These are phyloP conservation scores for Dolichomitus sp. DNA, from an alignment of 2,888 invertebrate species.

Conservation along the genomic window DNA sequence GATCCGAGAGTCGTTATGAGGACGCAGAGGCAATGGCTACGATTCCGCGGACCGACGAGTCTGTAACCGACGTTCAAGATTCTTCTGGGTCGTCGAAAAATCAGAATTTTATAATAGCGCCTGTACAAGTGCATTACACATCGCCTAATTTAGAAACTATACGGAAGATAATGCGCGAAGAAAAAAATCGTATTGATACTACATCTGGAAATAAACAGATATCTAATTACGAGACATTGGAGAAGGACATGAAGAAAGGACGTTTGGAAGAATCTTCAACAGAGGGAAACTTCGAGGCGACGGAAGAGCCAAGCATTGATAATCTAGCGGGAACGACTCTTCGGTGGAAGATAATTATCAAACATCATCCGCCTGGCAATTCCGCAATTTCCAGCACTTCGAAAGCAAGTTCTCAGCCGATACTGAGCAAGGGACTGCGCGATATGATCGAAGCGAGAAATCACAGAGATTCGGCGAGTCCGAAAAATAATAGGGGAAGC, in stretches of 20 bases:
- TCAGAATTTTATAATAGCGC: constrained; percentile 53
- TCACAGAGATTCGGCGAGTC: constrained; percentile 1
- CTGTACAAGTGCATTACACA: constrained; percentile 46
- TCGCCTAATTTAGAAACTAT: constrained; percentile 38
- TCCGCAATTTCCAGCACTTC: neutral
- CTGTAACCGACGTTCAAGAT: neutral
- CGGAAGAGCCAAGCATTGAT: constrained; percentile 13
- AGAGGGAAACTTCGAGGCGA: neutral
- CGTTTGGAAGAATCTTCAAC: constrained; percentile 8
- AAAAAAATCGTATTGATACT: neutral
- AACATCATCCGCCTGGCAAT: constrained; percentile 61
- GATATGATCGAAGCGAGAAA: constrained; percentile 22
- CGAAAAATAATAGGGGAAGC: constrained; percentile 13
- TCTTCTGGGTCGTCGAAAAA: constrained; percentile 20
- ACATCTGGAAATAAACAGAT: neutral
- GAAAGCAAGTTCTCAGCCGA: neutral
- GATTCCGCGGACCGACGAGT: constrained; percentile 5
- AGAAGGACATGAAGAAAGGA: neutral
- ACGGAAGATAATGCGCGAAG: constrained; percentile 7
- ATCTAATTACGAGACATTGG: neutral
- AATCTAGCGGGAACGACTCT: constrained; percentile 58
- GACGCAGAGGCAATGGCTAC: constrained; percentile 29
- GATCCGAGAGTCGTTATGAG: constrained; percentile 14
- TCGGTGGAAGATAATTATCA: constrained; percentile 69
- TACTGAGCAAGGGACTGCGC: constrained; percentile 22